Evolutionary conservation across 2,888 invertebrate species (phyloP).

Genomic region (Griposia aprilina): DNA sequence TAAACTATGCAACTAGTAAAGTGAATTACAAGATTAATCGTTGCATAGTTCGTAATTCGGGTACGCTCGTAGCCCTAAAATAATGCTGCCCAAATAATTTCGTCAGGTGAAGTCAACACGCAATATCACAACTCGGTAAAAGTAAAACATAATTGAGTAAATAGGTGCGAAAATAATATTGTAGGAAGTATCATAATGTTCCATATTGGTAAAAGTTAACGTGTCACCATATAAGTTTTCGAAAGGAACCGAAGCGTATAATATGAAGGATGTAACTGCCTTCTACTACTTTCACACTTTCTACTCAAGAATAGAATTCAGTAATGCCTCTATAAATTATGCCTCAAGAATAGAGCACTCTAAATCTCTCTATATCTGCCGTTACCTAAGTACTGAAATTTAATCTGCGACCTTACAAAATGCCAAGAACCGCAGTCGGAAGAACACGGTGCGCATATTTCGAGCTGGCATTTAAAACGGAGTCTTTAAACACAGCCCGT

Average conservation of each 20-base stretch:
- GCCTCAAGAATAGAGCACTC: background rate
- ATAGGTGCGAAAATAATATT: background rate
- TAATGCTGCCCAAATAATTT: background rate
- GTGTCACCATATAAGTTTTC: background rate
- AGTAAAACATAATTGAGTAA: background rate
- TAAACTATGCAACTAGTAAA: background rate
- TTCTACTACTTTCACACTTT: background rate
- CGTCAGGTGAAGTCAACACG: background rate
- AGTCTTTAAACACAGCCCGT: slow-evolving; percentile 22
- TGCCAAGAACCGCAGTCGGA: background rate
- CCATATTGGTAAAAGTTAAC: no score
- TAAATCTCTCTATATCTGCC: background rate
- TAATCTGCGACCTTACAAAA: slow-evolving; percentile 20
- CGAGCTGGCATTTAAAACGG: slow-evolving; percentile 38
- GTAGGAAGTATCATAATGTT: background rate
- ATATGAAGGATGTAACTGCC: background rate
- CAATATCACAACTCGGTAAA: background rate
- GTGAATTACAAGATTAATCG: background rate
- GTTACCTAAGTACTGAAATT: background rate
- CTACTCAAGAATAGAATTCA: background rate
- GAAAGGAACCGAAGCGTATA: background rate
- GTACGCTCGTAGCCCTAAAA: background rate
- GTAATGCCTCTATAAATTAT: background rate
- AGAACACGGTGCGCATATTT: slow-evolving; percentile 5
- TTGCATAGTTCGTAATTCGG: background rate